A percentile compares a stretch with the other conserved stretches of the same genome.
phyloP scores from a whole-genome alignment of 2,797 vertebrate species.

The Sebastes hopkinsi region DNA sequence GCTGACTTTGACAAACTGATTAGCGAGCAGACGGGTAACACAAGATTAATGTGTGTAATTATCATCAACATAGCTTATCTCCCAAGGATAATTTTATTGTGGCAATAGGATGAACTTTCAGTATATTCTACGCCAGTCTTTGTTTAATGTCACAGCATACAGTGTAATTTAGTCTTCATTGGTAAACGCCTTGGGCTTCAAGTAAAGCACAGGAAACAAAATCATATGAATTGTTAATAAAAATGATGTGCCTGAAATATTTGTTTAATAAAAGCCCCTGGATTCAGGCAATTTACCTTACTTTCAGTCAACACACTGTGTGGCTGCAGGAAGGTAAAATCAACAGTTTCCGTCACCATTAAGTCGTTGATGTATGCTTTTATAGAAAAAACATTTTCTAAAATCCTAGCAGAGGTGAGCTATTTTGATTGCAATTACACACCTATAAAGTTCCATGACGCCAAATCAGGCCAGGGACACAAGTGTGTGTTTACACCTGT shows the following conservation, averaged over 20 bases:
- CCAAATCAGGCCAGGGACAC: no score
- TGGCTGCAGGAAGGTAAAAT: conserved; percentile 3
- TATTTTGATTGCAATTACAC: not conserved
- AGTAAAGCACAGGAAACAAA: not conserved
- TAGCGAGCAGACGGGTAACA: conserved; percentile 75
- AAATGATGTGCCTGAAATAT: conserved; percentile 29
- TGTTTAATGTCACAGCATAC: conserved; percentile 4
- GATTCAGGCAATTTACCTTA: conserved; percentile 24
- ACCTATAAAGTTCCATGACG: no score
- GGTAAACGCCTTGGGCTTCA: not conserved
- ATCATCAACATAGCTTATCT: conserved; percentile 69
- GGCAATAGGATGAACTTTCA: conserved; percentile 59
- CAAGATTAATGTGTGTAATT: conserved; percentile 82
- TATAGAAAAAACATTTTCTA: no score
- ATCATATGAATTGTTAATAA: conserved; percentile 18
- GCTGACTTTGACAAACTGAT: conserved; percentile 82
- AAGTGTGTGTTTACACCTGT: no score
- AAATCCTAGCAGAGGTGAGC: not conserved
- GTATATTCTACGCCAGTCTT: conserved; percentile 33
- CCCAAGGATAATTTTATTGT: conserved; percentile 59
- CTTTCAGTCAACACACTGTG: conserved; percentile 18
- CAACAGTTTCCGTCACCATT: no score
- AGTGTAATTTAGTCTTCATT: not conserved
- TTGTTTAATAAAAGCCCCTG: conserved; percentile 37
- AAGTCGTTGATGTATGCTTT: no score